Evolutionary conservation across 1,140 invertebrate species (phyloP), one percentile per base, ranked within the genome.

Genomic region (Nasonia longicornis): DNA sequence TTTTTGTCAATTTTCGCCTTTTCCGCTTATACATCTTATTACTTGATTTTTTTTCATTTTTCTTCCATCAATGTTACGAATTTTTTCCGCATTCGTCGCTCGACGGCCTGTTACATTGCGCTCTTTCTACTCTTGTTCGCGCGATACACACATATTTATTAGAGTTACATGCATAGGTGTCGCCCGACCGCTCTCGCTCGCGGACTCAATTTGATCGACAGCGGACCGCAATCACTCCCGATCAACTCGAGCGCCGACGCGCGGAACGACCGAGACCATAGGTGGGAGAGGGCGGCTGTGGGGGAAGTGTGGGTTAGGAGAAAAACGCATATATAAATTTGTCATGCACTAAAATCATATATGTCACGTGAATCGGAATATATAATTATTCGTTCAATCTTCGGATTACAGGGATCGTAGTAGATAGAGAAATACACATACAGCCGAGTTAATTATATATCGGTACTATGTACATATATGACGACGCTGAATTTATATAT

Each of bases 371-470:
- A 72, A 69, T 79, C 42, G 66, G 22, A 52, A 29, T 70, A 63
- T 73, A 79, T 79, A 66, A 66, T 79, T 66, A 73, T 80, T 58
- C 52, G 52, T 14, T 75, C 8, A 63, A 31, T 80, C 63, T 26
- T 75, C 22, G 69, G 58, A 35, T 74, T 80, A 80, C 58, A 35
- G 45, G 58, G 35, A 38, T n/a, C 52, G 20, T 58, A 58, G 52
- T 58, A 58, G 52, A 70, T 11, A 73, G 67, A 79, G 35, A 73
- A 74, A 80, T 26, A 80, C 72, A 75, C 45, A 69, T 75, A 75
- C 69, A 75, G 29, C 11, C 64, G 63, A 64, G 58, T 31, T 58
- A 69, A 80, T 80, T 69, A 80, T 70, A 70, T 80, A 70, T 75
- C 45, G 22, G 26, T 67, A 22, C 52, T 58, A 29, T 67, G 66